phyloP scores from a whole-genome alignment of 2,888 invertebrate genomes.

The Tortrix viridana region DNA sequence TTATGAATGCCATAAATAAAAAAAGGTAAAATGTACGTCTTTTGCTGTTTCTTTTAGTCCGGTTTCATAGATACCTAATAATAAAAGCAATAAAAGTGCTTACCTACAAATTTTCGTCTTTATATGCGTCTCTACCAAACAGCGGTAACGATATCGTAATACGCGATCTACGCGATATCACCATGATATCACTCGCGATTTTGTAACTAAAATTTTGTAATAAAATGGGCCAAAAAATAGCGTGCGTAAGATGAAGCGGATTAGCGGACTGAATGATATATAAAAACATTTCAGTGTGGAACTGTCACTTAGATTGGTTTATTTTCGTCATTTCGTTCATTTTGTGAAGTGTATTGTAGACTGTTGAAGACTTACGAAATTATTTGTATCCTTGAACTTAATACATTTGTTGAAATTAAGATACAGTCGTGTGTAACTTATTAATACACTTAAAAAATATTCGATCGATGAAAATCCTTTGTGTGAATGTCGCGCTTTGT shows the following conservation, averaged over 20 bases:
- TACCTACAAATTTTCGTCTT: no score
- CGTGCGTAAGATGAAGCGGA: slow-evolving; percentile 39
- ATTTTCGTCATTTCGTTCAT: slow-evolving; percentile 71
- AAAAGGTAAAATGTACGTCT: no score
- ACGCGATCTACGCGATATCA: no score
- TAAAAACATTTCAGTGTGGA: slow-evolving; percentile 42
- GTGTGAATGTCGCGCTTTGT: slow-evolving; percentile 56
- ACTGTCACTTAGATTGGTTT: slow-evolving; percentile 66
- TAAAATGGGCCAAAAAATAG: neutral
- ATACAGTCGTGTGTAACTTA: slow-evolving; percentile 40
- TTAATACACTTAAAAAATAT: slow-evolving; percentile 38
- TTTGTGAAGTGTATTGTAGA: slow-evolving; percentile 59
- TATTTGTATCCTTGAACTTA: slow-evolving; percentile 66
- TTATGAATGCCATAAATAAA: no score
- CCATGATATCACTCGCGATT: no score
- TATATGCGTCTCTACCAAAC: no score
- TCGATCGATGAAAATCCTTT: slow-evolving; percentile 54
- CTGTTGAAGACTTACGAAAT: slow-evolving; percentile 62
- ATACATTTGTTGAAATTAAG: slow-evolving; percentile 46
- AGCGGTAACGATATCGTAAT: no score
- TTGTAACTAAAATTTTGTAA: no score
- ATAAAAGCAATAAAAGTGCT: no score
- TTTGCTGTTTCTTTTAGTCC: no score
- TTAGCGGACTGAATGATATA: slow-evolving; percentile 41
- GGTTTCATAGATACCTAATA: no score